phyloP scores from a whole-genome alignment of 2,888 invertebrate genomes.

The Meteorus cinctellus region DNA sequence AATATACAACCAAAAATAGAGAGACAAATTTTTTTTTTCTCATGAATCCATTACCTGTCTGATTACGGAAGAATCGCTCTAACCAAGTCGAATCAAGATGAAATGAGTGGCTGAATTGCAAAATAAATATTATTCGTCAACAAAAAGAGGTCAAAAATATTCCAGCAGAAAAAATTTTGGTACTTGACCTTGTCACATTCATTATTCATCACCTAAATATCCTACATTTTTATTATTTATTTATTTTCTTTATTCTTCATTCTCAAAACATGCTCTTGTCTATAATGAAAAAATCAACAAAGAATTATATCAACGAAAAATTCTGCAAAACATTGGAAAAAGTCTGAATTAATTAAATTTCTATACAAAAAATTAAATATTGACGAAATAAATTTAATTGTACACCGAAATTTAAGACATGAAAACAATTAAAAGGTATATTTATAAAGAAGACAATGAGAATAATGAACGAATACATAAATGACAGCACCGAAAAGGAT shows the following conservation, averaged over 20 bases:
- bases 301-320: too few relatives aligned
- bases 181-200: neutral
- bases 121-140: neutral
- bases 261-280: neutral
- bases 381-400: neutral
- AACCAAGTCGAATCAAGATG: neutral
- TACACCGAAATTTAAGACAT: neutral
- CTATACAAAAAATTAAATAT: neutral
- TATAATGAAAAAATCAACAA: too few relatives aligned
- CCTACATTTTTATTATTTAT: neutral
- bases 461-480: conserved; percentile 25
- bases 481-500: conserved; percentile 47
- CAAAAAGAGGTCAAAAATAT: neutral
- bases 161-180: neutral
- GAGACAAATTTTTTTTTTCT: neutral
- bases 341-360: neutral
- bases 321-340: too few relatives aligned
- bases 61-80: neutral
- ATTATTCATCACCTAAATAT: neutral
- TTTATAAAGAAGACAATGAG: neutral
- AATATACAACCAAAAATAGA: neutral
- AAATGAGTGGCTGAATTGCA: neutral
- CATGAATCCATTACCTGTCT: conserved; percentile 1
- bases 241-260: neutral
- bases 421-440: neutral